Conservation (phyloP, 2,888 invertebrate genomes). For the Eledone cirrhosa region DNA sequence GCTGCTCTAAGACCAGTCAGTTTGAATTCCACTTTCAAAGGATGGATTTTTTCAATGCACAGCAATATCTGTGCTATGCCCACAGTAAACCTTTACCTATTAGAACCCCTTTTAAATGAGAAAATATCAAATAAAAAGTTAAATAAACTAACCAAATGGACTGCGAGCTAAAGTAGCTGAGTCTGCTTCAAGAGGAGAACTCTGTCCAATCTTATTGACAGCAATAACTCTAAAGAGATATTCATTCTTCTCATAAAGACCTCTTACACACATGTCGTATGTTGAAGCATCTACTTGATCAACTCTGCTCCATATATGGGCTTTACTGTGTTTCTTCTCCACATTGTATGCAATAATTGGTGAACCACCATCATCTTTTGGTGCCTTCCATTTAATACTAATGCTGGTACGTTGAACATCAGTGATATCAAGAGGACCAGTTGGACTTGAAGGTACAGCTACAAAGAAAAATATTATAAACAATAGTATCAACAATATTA, state of each 20-base stretch:
- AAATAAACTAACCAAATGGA: slow-evolving; percentile 52
- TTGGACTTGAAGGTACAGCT: slow-evolving; percentile 48
- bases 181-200: slow-evolving; percentile 43
- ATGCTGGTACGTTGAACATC: slow-evolving; percentile 36
- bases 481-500: background rate
- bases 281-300: background rate
- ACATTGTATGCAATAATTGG: slow-evolving; percentile 49
- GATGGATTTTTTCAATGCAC: too few relatives aligned
- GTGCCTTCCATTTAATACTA: slow-evolving; percentile 52
- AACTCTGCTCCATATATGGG: slow-evolving; percentile 11
- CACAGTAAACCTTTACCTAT: slow-evolving; percentile 34
- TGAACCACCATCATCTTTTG: slow-evolving; percentile 50
- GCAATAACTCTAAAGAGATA: slow-evolving; percentile 89
- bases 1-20: too few relatives aligned
- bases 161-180: slow-evolving; percentile 51
- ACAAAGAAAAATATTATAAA: slow-evolving; percentile 27
- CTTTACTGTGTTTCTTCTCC: slow-evolving; percentile 33
- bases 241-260: slow-evolving; percentile 60
- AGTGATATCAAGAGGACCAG: slow-evolving; percentile 35
- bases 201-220: slow-evolving; percentile 81
- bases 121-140: too few relatives aligned
- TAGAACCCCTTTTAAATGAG: too few relatives aligned
- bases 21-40: too few relatives aligned
- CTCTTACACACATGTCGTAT: background rate
- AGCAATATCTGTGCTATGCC: background rate